Percentiles rank a stretch among this genome's conserved stretches.
Evolutionary conservation across 2,113 vertebrate species (phyloP).

Genomic region (Antechinus flavipes): DNA sequence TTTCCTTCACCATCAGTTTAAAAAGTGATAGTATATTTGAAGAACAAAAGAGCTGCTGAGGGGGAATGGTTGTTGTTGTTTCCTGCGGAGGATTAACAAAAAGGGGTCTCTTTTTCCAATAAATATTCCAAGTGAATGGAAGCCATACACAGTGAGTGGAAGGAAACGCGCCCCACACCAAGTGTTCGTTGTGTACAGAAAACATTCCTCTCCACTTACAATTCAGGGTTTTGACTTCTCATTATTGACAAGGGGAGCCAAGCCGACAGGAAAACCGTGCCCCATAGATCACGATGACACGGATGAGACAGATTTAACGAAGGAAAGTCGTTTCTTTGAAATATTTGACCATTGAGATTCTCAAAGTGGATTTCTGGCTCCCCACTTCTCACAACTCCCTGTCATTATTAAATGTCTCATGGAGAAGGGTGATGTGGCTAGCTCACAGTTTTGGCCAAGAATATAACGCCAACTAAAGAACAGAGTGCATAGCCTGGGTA

Average conservation of each 20-base stretch:
- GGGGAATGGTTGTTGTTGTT: constrained; percentile 71
- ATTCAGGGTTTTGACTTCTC: constrained; percentile 66
- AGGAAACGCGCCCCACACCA: constrained; percentile 63
- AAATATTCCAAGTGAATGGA: constrained; percentile 57
- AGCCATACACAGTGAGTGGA: constrained; percentile 17
- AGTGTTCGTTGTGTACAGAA: constrained; percentile 23
- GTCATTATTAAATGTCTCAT: constrained; percentile 68
- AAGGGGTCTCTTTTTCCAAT: constrained; percentile 65
- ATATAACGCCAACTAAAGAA: constrained; percentile 39
- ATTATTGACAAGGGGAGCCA: constrained; percentile 42
- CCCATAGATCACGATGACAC: constrained; percentile 4
- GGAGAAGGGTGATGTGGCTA: constrained; percentile 48
- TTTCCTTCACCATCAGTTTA: constrained; percentile 81
- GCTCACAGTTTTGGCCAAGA: constrained; percentile 44
- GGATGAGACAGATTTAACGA: constrained; percentile 44
- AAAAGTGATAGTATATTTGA: constrained; percentile 85
- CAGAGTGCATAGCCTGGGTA: constrained; percentile 10
- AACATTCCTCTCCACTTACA: constrained; percentile 16
- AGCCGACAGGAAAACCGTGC: constrained; percentile 36
- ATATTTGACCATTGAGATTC: constrained; percentile 69
- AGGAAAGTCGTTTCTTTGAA: constrained; percentile 65
- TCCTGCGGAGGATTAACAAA: constrained; percentile 79
- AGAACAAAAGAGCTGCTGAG: constrained; percentile 83
- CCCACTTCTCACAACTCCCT: constrained; percentile 52
- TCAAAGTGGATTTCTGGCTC: constrained; percentile 45